Percentiles rank a stretch among this genome's conserved stretches.
phyloP scores from a whole-genome alignment of 2,888 invertebrate genomes.

The Drosophila melanocephala region DNA sequence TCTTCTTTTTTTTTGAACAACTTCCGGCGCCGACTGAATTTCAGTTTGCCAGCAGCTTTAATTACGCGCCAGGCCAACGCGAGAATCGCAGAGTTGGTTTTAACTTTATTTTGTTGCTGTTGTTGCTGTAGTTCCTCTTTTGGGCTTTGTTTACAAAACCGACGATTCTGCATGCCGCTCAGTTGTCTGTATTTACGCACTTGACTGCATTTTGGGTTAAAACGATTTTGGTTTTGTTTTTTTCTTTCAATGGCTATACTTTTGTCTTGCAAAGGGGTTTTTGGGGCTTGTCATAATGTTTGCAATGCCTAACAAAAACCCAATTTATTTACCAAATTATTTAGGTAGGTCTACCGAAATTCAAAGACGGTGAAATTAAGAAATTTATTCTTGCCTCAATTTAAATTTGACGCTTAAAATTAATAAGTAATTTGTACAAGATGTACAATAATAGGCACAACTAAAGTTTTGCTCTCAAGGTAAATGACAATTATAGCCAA shows the following conservation, averaged over 20 bases:
- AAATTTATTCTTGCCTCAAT: not conserved
- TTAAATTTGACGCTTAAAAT: not conserved
- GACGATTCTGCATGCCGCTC: slow-evolving; percentile 12
- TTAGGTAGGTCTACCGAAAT: too few species aligned
- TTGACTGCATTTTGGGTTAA: slow-evolving; percentile 53
- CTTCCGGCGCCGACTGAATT: slow-evolving; percentile 38
- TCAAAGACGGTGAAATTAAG: not conserved
- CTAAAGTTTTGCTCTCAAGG: not conserved
- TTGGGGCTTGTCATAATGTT: not conserved
- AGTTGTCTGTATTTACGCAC: slow-evolving; percentile 41
- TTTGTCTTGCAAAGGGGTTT: not conserved
- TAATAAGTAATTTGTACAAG: too few species aligned
- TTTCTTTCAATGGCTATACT: not conserved
- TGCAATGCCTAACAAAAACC: not conserved
- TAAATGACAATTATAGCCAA: slow-evolving; percentile 7
- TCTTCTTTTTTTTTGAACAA: slow-evolving; percentile 20
- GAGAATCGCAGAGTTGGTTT: not conserved
- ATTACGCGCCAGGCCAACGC: slow-evolving; percentile 43
- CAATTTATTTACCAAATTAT: not conserved
- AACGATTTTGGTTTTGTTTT: slow-evolving; percentile 14
- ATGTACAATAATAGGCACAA: not conserved
- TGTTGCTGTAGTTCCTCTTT: slow-evolving; percentile 16
- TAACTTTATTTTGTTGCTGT: not conserved
- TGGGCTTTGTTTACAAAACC: slow-evolving; percentile 24
- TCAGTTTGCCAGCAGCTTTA: slow-evolving; percentile 55